Base-by-base conservation (phyloP, 2,888 invertebrate species). In the Sacculina carcini region DNA sequence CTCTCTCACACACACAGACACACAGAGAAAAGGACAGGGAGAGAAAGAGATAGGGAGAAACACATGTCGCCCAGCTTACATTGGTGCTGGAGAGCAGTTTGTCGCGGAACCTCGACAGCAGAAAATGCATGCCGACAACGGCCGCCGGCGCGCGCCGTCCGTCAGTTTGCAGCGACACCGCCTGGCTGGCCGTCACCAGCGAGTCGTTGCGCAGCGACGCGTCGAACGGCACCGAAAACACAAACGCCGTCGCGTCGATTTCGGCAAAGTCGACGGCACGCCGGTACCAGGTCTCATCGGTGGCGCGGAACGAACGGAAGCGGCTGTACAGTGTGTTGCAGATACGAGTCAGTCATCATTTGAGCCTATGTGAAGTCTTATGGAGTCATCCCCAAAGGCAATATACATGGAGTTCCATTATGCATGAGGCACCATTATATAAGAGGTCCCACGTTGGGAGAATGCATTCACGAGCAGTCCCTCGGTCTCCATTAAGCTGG, bases 51-150 rank as follows among this genome's bases (percentile, higher is more conserved):
- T n/a, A n/a, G n/a, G n/a, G n/a, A n/a, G n/a, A n/a, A n/a, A n/a
- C n/a, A n/a, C n/a, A n/a, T n/a, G n/a, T n/a, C n/a, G n/a, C n/a
- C n/a, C n/a, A n/a, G n/a, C n/a, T n/a, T n/a, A n/a, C n/a, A n/a
- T n/a, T n/a, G 16, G 87, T 87, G 48, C 85, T 80, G 59, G 87
- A 86, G 58, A 81, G 73, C 63, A 89, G 89, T 65, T 83, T 82
- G 49, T 77, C 75, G 2, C 81, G 78, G 57, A 89, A 71, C 1
- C 79, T 79, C 6, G 80, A 77, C 62, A 87, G 77, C 58, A 80
- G 79, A 65, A 85, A 85, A 62, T 86, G 84, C 29, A 89, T 65
- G 1, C 89, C 89, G n/a, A 87, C 86, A 3, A 89, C 89, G 1
- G 85, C 89, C 0, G 82, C 86, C 0, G 86, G 83, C 0, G 86